A percentile compares a stretch with the other conserved stretches of the same genome.
Evolutionary conservation across 2,113 vertebrate genomes (phyloP).

Genomic region (Pseudopodoces humilis): DNA sequence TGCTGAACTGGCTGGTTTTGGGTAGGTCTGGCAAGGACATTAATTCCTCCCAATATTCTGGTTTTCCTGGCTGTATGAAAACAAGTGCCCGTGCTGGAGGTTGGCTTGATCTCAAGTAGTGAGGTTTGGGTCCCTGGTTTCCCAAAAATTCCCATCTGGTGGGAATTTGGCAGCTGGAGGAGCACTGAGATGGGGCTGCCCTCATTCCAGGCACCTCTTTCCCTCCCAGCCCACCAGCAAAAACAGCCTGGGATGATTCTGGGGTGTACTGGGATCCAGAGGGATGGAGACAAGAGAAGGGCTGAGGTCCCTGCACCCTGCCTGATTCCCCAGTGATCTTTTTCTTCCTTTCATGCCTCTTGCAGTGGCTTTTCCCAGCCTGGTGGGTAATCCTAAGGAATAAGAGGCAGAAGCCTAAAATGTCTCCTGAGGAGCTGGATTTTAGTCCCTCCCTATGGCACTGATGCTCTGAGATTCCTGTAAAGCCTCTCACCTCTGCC

Average conservation of each 20-base stretch:
- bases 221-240: not conserved
- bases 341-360: not conserved
- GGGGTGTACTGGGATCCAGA: not conserved
- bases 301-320: not conserved
- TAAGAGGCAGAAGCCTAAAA: not conserved
- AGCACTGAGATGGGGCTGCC: not conserved
- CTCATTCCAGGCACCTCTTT: not conserved
- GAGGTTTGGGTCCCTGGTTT: not conserved
- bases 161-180: not conserved
- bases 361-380: not conserved
- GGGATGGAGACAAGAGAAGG: not conserved
- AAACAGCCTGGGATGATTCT: not conserved
- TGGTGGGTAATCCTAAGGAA: not conserved
- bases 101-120: not conserved
- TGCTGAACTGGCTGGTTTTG: not conserved
- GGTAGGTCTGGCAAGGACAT: not conserved
- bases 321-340: not conserved
- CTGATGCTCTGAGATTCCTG: not conserved
- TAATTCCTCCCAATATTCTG: not conserved
- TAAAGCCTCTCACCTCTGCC: fast-evolving
- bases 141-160: not conserved
- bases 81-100: not conserved
- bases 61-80: not conserved
- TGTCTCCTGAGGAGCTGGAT: not conserved
- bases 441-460: not conserved